Evolutionary conservation across 2,113 vertebrate genomes (phyloP), one percentile per base, ranked within the genome.

Genomic region (Carlito syrichta): DNA sequence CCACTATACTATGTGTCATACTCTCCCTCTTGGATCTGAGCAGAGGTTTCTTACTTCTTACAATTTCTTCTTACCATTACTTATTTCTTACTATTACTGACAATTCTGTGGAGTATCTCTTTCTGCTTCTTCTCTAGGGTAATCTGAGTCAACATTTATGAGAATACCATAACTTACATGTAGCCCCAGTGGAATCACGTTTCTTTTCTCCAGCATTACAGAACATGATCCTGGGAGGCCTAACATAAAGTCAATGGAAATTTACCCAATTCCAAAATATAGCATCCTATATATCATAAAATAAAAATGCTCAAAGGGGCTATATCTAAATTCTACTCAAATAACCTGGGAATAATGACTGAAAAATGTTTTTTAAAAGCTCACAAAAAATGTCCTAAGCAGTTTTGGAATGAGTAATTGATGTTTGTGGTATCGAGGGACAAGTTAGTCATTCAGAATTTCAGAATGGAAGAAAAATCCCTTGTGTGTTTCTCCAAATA

Each of bases 361-460:
- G 45, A 93, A 92, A 96, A 95, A 78, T 78, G 32, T 94, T 86
- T 68, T 22, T 8, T 27, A 25, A 86, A 95, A 86, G 69, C 19
- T 60, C 11, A 91, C 73, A 90, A 63, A 91, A 88, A 96, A 92
- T 86, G 35, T 92, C 95, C 76, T 90, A 71, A 92, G 71, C 27
- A 54, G 52, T 88, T 91, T 92, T 95, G 69, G 63, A 85, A 96
- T 94, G 90, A 97, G 88, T 87, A 90, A 95, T 60, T 95, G 50
- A 90, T 85, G 43, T 71, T 73, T 89, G 25, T 73, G 58, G 48
- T 96, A 71, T 94, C 93, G 43, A 63, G 87, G 94, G 92, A 94
- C 68, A 96, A 76, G 94, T 97, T 96, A 96, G 56, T 96, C 94
- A 98, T 96, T 97, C 50, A 58, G 77, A 97, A 93, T 63, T 86